Percentiles rank a stretch among this genome's conserved stretches.
Evolutionary conservation across 2,888 invertebrate species (phyloP).

Genomic region (Drosophila fulvimacula): DNA sequence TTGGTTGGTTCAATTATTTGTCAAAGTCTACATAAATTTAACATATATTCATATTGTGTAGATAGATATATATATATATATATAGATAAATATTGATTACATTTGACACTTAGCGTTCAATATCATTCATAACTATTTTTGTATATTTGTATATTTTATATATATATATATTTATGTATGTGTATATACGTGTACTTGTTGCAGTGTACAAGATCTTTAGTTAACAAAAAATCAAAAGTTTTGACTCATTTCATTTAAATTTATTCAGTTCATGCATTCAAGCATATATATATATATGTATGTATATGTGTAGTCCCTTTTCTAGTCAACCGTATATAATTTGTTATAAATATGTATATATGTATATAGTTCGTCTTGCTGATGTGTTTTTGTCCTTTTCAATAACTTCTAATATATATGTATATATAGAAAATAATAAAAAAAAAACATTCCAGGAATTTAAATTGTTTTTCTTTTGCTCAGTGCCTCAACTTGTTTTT

Average conservation of each 20-base stretch:
- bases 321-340: slow-evolving; percentile 41
- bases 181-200: slow-evolving; percentile 19
- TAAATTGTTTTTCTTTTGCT: slow-evolving; percentile 26
- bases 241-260: slow-evolving; percentile 68
- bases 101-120: slow-evolving; percentile 22
- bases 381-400: slow-evolving; percentile 54
- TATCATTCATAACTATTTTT: slow-evolving; percentile 42
- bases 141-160: slow-evolving; percentile 11
- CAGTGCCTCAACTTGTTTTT: slow-evolving; percentile 35
- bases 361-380: slow-evolving; percentile 36
- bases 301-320: slow-evolving; percentile 49
- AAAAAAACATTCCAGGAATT: slow-evolving; percentile 29
- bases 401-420: slow-evolving; percentile 34
- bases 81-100: slow-evolving; percentile 23
- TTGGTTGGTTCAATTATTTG: slow-evolving; percentile 61
- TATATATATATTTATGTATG: slow-evolving; percentile 7
- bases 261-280: slow-evolving; percentile 75
- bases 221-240: slow-evolving; percentile 59
- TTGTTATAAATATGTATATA: slow-evolving; percentile 55
- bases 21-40: slow-evolving; percentile 45
- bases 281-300: slow-evolving; percentile 57
- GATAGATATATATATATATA: slow-evolving; percentile 22
- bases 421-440: background rate
- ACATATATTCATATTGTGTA: slow-evolving; percentile 20
- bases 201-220: slow-evolving; percentile 55